Evolutionary conservation across 2,797 vertebrate species (phyloP).

Genomic region (Limnodromus scolopaceus): DNA sequence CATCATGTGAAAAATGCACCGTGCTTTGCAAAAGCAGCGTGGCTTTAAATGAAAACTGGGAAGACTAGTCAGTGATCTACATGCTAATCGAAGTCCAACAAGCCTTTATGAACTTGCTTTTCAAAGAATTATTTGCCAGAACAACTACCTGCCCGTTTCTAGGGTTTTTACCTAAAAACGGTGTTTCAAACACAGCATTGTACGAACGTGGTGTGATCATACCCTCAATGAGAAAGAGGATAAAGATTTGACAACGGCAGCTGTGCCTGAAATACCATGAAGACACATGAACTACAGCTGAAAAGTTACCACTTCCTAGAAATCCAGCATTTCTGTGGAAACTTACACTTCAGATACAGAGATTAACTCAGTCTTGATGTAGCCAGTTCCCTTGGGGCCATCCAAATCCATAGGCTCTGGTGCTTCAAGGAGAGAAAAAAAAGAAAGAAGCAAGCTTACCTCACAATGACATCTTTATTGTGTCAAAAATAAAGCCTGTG

Average conservation of each 20-base stretch:
- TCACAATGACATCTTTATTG: background rate
- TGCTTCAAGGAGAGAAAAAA: constrained; percentile 70
- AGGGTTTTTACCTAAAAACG: background rate
- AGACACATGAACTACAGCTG: background rate
- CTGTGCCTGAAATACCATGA: background rate
- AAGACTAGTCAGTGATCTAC: background rate
- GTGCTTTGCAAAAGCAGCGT: background rate
- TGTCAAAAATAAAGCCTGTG: background rate
- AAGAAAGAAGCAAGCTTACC: background rate
- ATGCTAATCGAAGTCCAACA: background rate
- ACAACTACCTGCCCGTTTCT: background rate
- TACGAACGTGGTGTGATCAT: background rate
- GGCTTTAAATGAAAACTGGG: background rate
- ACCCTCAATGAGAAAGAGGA: background rate
- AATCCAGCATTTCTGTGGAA: constrained; percentile 11
- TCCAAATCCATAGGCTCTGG: constrained; percentile 93
- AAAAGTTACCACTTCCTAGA: background rate
- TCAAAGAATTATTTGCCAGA: background rate
- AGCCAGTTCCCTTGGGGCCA: constrained; percentile 81
- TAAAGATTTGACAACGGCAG: background rate
- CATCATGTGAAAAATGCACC: background rate
- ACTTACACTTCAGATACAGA: constrained; percentile 98
- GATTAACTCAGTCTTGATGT: constrained; percentile 96
- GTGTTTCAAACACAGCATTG: background rate
- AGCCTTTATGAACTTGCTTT: background rate